A percentile compares a stretch with the other conserved stretches of the same genome.
These are phyloP conservation scores for Tyrannus savana DNA, from an alignment of 2,113 vertebrate genomes.

Conservation along the genomic window DNA sequence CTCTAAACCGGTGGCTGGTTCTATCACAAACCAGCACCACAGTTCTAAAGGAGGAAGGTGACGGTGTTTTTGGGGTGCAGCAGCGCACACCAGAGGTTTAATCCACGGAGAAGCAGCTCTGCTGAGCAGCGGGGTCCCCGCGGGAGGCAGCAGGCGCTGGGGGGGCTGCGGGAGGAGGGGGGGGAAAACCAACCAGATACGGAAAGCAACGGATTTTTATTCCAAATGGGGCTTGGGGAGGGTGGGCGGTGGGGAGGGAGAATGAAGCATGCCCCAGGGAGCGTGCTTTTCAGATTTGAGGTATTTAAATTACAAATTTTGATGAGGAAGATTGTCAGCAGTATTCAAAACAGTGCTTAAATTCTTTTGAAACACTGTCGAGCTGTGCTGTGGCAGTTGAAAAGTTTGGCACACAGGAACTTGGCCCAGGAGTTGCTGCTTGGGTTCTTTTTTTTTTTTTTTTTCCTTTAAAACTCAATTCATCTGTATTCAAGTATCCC, in stretches of 20 bases:
- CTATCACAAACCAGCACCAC: accelerated
- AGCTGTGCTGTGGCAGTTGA: slow-evolving; percentile 27
- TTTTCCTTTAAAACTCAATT: slow-evolving; percentile 38
- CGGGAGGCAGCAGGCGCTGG: background rate
- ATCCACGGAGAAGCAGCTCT: background rate
- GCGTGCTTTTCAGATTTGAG: slow-evolving; percentile 49
- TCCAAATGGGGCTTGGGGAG: background rate
- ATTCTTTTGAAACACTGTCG: slow-evolving; percentile 64
- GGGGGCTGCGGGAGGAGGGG: background rate
- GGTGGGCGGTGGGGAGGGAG: slow-evolving; percentile 16
- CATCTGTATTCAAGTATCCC: slow-evolving; percentile 59
- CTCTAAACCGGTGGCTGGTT: background rate
- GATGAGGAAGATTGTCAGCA: slow-evolving; percentile 66
- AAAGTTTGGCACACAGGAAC: slow-evolving; percentile 47
- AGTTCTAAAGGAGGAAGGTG: background rate
- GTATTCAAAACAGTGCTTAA: slow-evolving; percentile 67
- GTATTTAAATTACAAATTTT: slow-evolving; percentile 78
- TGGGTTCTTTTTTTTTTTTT: background rate
- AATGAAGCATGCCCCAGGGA: slow-evolving; percentile 57
- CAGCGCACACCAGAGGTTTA: accelerated
- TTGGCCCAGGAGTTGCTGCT: slow-evolving; percentile 65
- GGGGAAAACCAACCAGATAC: background rate
- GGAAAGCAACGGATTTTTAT: background rate
- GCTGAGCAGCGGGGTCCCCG: background rate
- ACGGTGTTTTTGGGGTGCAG: background rate